These are phyloP conservation scores for Cryptocephalus primarius DNA, from an alignment of 2,888 invertebrate species.

Conservation along the genomic window DNA sequence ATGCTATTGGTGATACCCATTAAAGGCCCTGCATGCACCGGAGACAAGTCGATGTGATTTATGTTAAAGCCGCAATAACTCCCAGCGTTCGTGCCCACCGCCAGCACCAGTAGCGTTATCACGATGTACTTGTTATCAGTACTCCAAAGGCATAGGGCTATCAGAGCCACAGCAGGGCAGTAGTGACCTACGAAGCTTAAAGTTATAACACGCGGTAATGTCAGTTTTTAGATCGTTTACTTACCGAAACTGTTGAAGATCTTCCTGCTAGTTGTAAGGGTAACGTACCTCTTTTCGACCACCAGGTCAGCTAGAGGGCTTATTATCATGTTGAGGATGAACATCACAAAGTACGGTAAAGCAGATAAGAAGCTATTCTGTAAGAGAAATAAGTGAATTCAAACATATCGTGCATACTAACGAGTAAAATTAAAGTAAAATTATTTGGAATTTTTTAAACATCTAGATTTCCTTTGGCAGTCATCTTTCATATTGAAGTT, in stretches of 20 bases:
- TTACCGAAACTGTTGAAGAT: slow-evolving; percentile 54
- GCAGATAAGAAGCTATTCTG: slow-evolving; percentile 58
- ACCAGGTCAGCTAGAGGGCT: slow-evolving; percentile 53
- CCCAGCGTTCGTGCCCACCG: slow-evolving; percentile 66
- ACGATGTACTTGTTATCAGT: slow-evolving; percentile 42
- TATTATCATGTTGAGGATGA: slow-evolving; percentile 58
- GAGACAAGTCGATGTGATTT: slow-evolving; percentile 76
- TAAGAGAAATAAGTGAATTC: slow-evolving; percentile 14
- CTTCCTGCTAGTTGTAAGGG: slow-evolving; percentile 35
- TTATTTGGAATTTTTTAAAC: no score
- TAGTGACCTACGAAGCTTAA: slow-evolving; percentile 29
- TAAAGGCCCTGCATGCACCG: slow-evolving; percentile 70
- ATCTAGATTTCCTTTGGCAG: no score
- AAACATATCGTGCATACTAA: background rate
- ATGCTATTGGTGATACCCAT: slow-evolving; percentile 77
- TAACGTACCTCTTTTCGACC: slow-evolving; percentile 34
- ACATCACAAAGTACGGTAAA: slow-evolving; percentile 62
- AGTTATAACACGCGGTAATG: background rate
- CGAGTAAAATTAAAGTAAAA: background rate
- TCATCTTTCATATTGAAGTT: no score
- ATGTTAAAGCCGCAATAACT: slow-evolving; percentile 64
- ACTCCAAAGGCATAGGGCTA: slow-evolving; percentile 45
- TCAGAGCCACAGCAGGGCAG: slow-evolving; percentile 56
- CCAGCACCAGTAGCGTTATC: slow-evolving; percentile 53
- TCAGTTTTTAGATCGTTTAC: background rate